A percentile compares a stretch with the other conserved stretches of the same genome.
Evolutionary conservation across 2,797 vertebrate genomes (phyloP).

Genomic region (Morelia viridis): DNA sequence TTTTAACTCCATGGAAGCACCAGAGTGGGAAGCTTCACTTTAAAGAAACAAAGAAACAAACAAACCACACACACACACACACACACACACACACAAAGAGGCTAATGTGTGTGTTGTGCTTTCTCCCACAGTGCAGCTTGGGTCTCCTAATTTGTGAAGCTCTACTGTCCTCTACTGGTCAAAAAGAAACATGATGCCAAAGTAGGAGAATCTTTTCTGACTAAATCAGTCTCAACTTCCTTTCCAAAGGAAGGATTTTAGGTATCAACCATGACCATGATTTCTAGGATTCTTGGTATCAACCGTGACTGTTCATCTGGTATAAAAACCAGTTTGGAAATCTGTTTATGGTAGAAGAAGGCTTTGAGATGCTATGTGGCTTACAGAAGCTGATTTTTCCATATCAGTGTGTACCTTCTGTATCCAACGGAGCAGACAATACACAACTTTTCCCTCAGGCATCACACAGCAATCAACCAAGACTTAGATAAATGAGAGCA

Average conservation of each 20-base stretch:
- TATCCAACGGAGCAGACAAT: background rate
- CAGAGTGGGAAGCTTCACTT: background rate
- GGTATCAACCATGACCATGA: background rate
- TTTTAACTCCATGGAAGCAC: background rate
- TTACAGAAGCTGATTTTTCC: background rate
- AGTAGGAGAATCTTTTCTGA: background rate
- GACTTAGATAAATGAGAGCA: background rate
- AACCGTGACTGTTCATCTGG: background rate
- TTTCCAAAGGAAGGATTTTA: background rate
- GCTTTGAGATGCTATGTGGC: accelerated
- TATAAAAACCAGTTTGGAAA: background rate
- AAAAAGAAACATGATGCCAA: background rate
- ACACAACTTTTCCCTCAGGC: background rate
- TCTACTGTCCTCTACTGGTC: conserved; percentile 64
- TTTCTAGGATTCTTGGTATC: background rate
- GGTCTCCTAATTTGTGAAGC: background rate
- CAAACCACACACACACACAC: no score
- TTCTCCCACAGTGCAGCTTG: background rate
- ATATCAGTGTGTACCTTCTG: background rate
- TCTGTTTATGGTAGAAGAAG: background rate
- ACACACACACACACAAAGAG: background rate
- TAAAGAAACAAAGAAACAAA: background rate
- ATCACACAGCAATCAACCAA: background rate
- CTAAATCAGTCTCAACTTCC: background rate
- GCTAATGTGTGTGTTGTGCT: background rate